Base-by-base conservation (phyloP, 2,888 invertebrate genomes). In the Dolichomitus sp. region DNA sequence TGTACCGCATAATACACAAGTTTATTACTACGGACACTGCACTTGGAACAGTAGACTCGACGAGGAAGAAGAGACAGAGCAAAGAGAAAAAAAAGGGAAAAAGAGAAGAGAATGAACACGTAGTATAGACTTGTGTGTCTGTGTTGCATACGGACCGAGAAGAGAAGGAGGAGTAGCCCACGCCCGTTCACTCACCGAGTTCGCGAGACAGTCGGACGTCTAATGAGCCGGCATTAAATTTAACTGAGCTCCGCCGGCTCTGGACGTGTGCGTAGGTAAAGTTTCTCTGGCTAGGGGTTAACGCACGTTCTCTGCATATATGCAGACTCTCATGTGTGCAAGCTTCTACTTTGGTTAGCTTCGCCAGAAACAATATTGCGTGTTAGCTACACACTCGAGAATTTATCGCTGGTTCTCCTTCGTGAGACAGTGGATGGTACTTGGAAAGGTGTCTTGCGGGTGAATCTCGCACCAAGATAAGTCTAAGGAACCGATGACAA, bases 161-260 rank as follows among this genome's bases (percentile, higher is more conserved):
- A 23, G 63, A 63, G 57, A 19, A 74, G 59, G 72, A 83, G 68
- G 74, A 77, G 79, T 77, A 69, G 73, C 83, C 82, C 83, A 82
- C 84, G 80, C 84, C 84, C 70, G 81, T 82, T 80, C 81, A 80
- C 77, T 81, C 81, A 78, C 70, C 69, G 80, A 77, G 69, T 80
- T 79, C 63, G 63, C 80, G 74, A 83, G 81, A 82, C 82, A 80
- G 80, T 83, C 80, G 79, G 80, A 76, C 77, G 76, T 79, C 79
- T 84, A 85, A 87, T 84, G 83, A 84, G 82, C 79, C 79, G 80
- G 76, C 82, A 85, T 85, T 86, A 83, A 87, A 86, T 87, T 86
- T 85, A 80, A 86, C 81, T 80, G 81, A 73, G 50, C 77, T 80
- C 75, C 73, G 78, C 45, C 57, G 76, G 80, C 52, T 23, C 42